Evolutionary conservation across 2,888 invertebrate species (phyloP), one percentile per base, ranked within the genome.

Genomic region (Zaprionus obscuricornis): DNA sequence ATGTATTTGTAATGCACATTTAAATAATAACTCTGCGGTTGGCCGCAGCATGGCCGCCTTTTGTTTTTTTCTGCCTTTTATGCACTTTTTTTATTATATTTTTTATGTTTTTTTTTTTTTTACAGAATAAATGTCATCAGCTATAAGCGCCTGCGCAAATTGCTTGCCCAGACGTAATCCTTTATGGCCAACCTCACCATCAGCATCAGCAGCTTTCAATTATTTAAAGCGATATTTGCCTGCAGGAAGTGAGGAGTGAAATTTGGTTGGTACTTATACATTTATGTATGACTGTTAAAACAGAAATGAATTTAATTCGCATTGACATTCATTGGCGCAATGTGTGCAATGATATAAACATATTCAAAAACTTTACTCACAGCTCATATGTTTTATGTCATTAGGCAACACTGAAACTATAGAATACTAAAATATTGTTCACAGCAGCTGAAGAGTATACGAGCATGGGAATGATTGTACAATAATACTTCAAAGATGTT

Each of bases 21-120:
- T 86, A 86, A 85, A 86, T 86, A 86, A 86, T 83, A 76, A 74
- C 79, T 71, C 71, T 78, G 84, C 73, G 86, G 82, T 84, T 84
- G 66, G 77, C 85, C 77, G 66, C 77, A 85, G 74, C 77, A 85
- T 77, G 78, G 82, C 75, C 69, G 78, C 55, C 78, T 82, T 81
- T 77, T 83, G 73, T 76, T 72, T 68, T n/a, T 54, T 73, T 31
- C 34, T 60, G 56, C 47, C 55, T 66, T 66, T 50, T 46, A 69
- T 69, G 73, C 73, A 72, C n/a, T n/a, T 45, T 59, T 59, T 60
- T 59, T 66, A 39, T 62, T 10, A 26, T 20, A 36, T 24, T 33
- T 39, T 18, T 11, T 7, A 20, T 45, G 62, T 55, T 58, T 51
- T 34, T 20, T 11, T 8, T 52, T 10, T 11, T 54, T 66, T 52